A percentile compares a stretch with the other conserved stretches of the same genome.
Conservation (phyloP, 2,113 vertebrate species). For the Galeopterus variegatus region DNA sequence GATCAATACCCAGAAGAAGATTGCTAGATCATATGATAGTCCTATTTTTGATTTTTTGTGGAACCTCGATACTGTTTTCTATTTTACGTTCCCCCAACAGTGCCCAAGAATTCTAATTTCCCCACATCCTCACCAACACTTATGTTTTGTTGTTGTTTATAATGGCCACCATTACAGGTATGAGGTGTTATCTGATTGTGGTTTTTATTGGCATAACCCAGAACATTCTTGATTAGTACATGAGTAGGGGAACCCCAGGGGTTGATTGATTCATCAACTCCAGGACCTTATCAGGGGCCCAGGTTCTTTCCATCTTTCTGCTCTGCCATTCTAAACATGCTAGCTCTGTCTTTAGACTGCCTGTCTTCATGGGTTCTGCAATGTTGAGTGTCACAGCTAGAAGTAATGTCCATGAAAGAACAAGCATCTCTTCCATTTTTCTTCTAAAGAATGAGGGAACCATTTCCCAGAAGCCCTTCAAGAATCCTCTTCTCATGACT, state of each 20-base stretch:
- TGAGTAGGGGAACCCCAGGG: neutral
- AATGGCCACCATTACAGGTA: neutral
- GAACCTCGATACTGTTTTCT: neutral
- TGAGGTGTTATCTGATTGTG: neutral
- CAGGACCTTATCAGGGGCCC: neutral
- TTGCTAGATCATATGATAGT: neutral
- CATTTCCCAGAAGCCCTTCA: neutral
- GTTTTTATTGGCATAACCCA: neutral
- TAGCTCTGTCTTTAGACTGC: neutral
- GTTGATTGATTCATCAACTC: neutral
- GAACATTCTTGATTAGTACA: neutral
- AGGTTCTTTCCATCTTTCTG: neutral
- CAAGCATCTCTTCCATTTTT: neutral
- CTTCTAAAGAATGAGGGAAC: neutral
- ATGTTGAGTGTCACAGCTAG: neutral
- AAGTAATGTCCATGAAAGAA: neutral
- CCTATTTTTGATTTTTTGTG: neutral
- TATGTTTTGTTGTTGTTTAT: neutral
- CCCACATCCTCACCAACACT: too few species aligned
- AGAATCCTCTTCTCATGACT: neutral
- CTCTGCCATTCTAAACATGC: neutral
- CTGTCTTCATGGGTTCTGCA: neutral
- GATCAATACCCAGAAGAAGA: neutral
- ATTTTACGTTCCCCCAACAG: neutral
- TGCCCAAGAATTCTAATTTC: neutral